A percentile compares a stretch with the other conserved stretches of the same genome.
These are phyloP conservation scores for Lepisosteus oculatus DNA, from an alignment of 2,113 vertebrate species.

Conservation along the genomic window DNA sequence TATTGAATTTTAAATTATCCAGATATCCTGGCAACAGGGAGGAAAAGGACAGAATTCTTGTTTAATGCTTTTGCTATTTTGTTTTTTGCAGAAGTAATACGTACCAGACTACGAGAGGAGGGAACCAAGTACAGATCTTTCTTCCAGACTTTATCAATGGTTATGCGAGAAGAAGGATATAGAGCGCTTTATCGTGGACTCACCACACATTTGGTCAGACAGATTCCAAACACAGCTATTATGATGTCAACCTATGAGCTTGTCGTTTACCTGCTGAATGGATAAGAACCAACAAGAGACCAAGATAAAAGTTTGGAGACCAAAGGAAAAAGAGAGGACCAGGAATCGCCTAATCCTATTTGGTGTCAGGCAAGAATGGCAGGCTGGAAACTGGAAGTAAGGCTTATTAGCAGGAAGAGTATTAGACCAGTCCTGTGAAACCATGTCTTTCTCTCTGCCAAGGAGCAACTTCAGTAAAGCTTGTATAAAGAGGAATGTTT, in stretches of 20 bases:
- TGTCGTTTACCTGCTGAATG: conserved; percentile 89
- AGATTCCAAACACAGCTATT: conserved; percentile 97
- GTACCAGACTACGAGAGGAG: conserved; percentile 96
- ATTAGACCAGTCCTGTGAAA: conserved; percentile 31
- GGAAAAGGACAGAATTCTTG: too few species aligned
- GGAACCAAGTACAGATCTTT: conserved; percentile 95
- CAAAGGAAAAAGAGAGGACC: conserved; percentile 68
- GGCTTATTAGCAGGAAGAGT: conserved; percentile 19
- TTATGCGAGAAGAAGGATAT: conserved; percentile 92
- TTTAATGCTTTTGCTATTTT: background rate
- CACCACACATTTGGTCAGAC: conserved; percentile 90
- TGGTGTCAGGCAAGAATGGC: conserved; percentile 27
- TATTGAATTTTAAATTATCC: too few species aligned
- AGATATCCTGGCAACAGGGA: too few species aligned
- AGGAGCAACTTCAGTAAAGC: background rate
- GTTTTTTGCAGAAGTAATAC: conserved; percentile 84
- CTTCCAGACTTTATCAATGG: conserved; percentile 85
- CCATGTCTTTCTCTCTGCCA: conserved; percentile 35
- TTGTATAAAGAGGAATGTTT: conserved; percentile 6
- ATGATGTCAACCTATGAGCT: conserved; percentile 98
- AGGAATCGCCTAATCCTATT: conserved; percentile 44
- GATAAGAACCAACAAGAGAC: conserved; percentile 61
- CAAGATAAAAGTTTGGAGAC: conserved; percentile 56
- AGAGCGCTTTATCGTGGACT: conserved; percentile 90
- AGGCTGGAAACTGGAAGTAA: conserved; percentile 7